Evolutionary conservation across 2,113 vertebrate genomes (phyloP).

Genomic region (Phalacrocorax pelagicus): DNA sequence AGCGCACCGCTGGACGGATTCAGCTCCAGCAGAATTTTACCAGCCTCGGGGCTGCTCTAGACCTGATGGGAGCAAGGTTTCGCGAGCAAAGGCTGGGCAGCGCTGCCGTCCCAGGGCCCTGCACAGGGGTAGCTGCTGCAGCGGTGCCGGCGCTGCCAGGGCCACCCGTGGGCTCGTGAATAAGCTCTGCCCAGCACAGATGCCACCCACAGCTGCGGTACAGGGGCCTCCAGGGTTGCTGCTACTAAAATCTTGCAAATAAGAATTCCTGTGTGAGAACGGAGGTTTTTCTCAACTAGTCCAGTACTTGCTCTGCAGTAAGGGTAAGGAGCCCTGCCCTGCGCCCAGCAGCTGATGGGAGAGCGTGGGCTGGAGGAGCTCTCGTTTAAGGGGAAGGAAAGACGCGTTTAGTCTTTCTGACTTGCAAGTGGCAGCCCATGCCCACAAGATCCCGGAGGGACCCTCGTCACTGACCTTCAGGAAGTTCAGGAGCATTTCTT

Average conservation of each 20-base stretch:
- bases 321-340: neutral
- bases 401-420: accelerated
- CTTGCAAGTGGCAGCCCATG: too few species aligned
- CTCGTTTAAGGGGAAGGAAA: neutral
- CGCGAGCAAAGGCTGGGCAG: neutral
- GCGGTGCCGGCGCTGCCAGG: neutral
- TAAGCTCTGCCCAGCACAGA: neutral
- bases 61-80: neutral
- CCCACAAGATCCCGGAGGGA: neutral
- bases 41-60: neutral
- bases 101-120: neutral
- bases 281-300: neutral
- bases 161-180: neutral
- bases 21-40: neutral
- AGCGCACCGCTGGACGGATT: neutral
- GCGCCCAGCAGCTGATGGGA: neutral
- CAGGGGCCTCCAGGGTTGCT: neutral
- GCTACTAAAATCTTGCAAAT: neutral
- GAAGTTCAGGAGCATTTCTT: constrained; percentile 92
- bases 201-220: accelerated
- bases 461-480: constrained; percentile 81
- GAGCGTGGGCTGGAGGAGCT: neutral
- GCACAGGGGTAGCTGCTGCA: neutral
- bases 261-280: neutral
- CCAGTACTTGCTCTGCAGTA: neutral